Evolutionary conservation across 2,888 invertebrate species (phyloP).

Genomic region (Ennomos fuscantarius): DNA sequence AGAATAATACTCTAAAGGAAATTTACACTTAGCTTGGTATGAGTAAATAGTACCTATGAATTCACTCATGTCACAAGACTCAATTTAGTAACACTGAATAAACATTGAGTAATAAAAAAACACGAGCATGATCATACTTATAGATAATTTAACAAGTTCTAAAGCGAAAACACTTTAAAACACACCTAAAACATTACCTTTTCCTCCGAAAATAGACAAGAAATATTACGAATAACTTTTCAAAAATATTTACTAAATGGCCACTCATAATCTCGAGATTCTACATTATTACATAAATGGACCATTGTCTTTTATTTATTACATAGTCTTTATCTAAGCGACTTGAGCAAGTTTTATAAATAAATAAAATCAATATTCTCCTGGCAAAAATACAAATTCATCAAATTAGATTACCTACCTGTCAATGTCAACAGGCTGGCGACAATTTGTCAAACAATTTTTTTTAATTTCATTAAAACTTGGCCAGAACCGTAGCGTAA

Average conservation of each 20-base stretch:
- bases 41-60: constrained; percentile 5
- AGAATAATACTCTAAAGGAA: constrained; percentile 10
- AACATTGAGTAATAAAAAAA: constrained; percentile 19
- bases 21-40: not conserved
- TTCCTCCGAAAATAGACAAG: constrained; percentile 33
- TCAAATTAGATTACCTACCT: constrained; percentile 69
- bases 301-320: constrained; percentile 16
- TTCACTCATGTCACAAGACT: constrained; percentile 29
- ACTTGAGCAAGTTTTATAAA: constrained; percentile 18
- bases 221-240: constrained; percentile 38
- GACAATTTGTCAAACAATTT: constrained; percentile 43
- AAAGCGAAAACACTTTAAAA: too few species aligned
- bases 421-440: constrained; percentile 64
- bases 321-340: too few species aligned
- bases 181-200: constrained; percentile 41
- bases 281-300: constrained; percentile 39
- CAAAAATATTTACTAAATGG: constrained; percentile 40
- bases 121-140: constrained; percentile 12
- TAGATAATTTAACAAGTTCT: constrained; percentile 14
- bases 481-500: constrained; percentile 26
- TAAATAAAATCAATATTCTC: constrained; percentile 59
- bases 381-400: constrained; percentile 36
- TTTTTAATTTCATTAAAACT: not conserved
- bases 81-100: constrained; percentile 10
- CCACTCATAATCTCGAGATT: constrained; percentile 51